These are phyloP conservation scores for Podarcis muralis DNA, from an alignment of 2,113 vertebrate genomes.

Conservation along the genomic window DNA sequence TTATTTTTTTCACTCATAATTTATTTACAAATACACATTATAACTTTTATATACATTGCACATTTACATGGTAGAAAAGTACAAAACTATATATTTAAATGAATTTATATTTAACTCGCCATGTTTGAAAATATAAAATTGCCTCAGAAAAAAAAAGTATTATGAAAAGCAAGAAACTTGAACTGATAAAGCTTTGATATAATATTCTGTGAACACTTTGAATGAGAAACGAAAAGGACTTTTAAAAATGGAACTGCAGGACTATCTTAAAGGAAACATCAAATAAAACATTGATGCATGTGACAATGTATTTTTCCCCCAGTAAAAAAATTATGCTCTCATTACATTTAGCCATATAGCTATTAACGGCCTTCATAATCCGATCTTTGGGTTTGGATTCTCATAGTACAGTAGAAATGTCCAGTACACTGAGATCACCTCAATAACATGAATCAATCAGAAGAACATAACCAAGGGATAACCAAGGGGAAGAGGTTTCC, in stretches of 20 bases:
- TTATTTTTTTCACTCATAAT: constrained; percentile 97
- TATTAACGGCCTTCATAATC: constrained; percentile 61
- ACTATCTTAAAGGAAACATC: constrained; percentile 72
- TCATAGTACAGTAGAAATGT: constrained; percentile 46
- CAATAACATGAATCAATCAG: constrained; percentile 43
- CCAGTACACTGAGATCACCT: constrained; percentile 41
- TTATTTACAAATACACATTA: constrained; percentile 99
- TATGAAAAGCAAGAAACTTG: constrained; percentile 87
- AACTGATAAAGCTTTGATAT: constrained; percentile 87
- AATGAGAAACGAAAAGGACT: constrained; percentile 57
- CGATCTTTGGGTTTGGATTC: constrained; percentile 68
- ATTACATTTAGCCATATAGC: constrained; percentile 46
- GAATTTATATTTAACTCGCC: constrained; percentile 98
- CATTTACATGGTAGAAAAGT: constrained; percentile 99
- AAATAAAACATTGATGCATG: constrained; percentile 29
- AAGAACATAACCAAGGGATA: constrained; percentile 63
- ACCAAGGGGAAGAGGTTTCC: constrained; percentile 65
- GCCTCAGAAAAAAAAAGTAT: constrained; percentile 87
- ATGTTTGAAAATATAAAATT: constrained; percentile 93
- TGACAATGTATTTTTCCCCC: constrained; percentile 25
- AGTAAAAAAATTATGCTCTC: constrained; percentile 49
- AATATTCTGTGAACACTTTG: constrained; percentile 74
- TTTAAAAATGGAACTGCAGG: constrained; percentile 64
- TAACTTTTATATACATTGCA: constrained; percentile 99
- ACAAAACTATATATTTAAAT: constrained; percentile 99